These are phyloP conservation scores for Echeneis naucrates DNA, from an alignment of 2,797 vertebrate species.

Conservation along the genomic window DNA sequence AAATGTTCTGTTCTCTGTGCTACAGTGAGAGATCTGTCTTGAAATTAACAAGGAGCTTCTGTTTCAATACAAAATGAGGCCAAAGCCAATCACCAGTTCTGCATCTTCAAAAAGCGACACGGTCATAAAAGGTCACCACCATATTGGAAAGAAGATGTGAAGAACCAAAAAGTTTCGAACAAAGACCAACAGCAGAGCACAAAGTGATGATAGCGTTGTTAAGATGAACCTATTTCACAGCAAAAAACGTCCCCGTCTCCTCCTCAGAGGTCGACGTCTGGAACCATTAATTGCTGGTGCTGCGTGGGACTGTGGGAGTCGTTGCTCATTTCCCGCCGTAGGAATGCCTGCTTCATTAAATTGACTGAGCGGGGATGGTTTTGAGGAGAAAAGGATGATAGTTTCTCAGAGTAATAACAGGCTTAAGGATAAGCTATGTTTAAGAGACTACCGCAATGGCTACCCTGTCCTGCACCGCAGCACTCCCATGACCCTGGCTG, in stretches of 20 bases:
- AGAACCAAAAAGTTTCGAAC: background rate
- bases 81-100: background rate
- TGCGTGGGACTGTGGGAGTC: constrained; percentile 70
- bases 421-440: constrained; percentile 86
- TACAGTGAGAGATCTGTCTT: background rate
- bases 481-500: constrained; percentile 76
- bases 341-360: constrained; percentile 81
- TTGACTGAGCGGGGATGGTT: constrained; percentile 76
- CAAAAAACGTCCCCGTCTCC: constrained; percentile 29
- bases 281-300: constrained; percentile 80
- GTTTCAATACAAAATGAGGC: background rate
- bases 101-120: background rate
- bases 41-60: background rate
- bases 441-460: constrained; percentile 80
- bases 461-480: constrained; percentile 71
- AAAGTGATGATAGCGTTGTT: constrained; percentile 3
- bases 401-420: constrained; percentile 92
- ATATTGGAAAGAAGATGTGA: background rate
- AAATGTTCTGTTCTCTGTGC: background rate
- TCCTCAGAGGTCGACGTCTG: constrained; percentile 61
- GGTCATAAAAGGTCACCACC: background rate
- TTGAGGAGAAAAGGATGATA: constrained; percentile 85
- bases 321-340: constrained; percentile 71
- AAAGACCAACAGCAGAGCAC: background rate
- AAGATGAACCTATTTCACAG: constrained; percentile 33